phyloP scores from a whole-genome alignment of 2,888 invertebrate species.

The Asteroscopus sphinx region DNA sequence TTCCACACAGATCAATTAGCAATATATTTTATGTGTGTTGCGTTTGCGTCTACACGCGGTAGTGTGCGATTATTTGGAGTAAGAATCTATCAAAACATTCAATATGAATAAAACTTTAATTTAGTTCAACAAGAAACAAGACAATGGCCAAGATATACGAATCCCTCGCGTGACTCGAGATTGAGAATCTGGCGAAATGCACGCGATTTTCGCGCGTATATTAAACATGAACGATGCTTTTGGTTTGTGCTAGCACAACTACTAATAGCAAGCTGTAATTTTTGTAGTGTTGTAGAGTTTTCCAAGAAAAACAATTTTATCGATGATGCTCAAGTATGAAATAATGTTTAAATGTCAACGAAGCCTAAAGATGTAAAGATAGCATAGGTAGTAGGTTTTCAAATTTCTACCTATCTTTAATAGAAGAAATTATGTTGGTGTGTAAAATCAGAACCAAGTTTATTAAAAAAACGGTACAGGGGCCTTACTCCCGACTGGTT shows the following conservation, averaged over 20 bases:
- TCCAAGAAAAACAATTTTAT: too few relatives aligned
- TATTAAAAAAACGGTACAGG: too few relatives aligned
- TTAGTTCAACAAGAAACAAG: constrained; percentile 14
- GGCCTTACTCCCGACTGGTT: too few relatives aligned
- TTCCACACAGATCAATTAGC: background rate
- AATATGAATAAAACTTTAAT: constrained; percentile 17
- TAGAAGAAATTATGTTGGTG: too few relatives aligned
- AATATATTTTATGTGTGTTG: background rate
- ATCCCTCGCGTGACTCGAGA: constrained; percentile 21
- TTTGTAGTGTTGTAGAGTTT: background rate
- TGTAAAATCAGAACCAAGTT: too few relatives aligned
- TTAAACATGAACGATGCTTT: constrained; percentile 5
- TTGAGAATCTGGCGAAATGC: constrained; percentile 20
- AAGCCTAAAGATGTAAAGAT: too few relatives aligned
- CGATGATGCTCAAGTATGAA: too few relatives aligned
- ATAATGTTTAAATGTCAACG: too few relatives aligned
- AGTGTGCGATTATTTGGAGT: constrained; percentile 20
- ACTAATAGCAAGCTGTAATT: background rate
- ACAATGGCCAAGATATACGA: constrained; percentile 26
- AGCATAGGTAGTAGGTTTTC: too few relatives aligned
- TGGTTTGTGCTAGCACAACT: constrained; percentile 6
- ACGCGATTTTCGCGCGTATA: constrained; percentile 19
- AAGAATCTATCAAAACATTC: constrained; percentile 13
- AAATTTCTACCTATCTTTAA: too few relatives aligned
- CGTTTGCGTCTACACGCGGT: background rate